Evolutionary conservation across 2,113 vertebrate species (phyloP), one percentile per base, ranked within the genome.

Genomic region (Athene noctua): DNA sequence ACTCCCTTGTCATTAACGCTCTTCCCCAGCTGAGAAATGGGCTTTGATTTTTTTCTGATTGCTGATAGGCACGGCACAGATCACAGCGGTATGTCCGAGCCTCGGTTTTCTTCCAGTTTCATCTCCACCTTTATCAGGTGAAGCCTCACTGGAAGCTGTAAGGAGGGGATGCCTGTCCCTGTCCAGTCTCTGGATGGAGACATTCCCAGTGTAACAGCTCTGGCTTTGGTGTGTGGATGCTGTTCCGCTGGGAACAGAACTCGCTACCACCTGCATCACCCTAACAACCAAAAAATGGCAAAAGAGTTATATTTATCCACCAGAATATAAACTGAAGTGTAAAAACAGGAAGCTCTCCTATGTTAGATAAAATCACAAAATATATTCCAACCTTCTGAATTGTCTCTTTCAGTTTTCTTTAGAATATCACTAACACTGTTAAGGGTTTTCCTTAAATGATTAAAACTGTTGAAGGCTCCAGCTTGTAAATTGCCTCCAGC

Each of bases 401-500:
- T 77, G 42, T 77, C 58, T 80, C 52, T 67, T 67, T 38, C 32
- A 11, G 47, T 80, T 86, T 75, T 42, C 73, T 72, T 86, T 38
- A 65, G 71, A 42, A 15, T 26, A 49, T 40, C 83, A 15, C 72
- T 79, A 36, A 51, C 1, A 32, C 80, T 81, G 78, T 63, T 80
- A 71, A 52, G 59, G 46, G 51, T 61, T 96, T 79, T 68, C 80
- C 61, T 93, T 66, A 62, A 81, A 40, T 70, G 81, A 86, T 93
- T 80, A 59, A 38, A 79, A 78, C 47, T 73, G 84, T 80, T 86
- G 77, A 97, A 84, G 94, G 88, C 59, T 95, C 46, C 88, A 59
- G 92, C 46, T 91, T 65, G 71, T 78, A 82, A 80, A 82, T 86
- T 67, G 82, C 93, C 94, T 95, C 46, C 61, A 86, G 87, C 67